Evolutionary conservation across 2,888 invertebrate species (phyloP).

Genomic region (Drosophila bunnanda): DNA sequence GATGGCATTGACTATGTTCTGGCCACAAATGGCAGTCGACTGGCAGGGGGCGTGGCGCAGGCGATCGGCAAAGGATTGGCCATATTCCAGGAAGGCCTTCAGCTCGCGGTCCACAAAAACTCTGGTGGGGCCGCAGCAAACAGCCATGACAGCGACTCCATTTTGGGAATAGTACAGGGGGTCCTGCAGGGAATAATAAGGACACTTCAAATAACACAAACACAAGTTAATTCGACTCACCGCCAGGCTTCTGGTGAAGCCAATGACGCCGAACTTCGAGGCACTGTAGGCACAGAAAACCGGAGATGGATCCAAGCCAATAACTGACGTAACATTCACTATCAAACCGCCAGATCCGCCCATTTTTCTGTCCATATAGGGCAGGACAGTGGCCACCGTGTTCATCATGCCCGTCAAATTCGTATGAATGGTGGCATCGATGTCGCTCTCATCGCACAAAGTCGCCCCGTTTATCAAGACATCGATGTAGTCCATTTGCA

Average conservation of each 20-base stretch:
- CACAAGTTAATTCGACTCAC: constrained; percentile 49
- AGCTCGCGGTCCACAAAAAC: constrained; percentile 63
- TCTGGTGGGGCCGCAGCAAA: constrained; percentile 82
- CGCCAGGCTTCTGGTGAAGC: constrained; percentile 82
- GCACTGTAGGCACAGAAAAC: constrained; percentile 82
- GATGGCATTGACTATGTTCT: constrained; percentile 78
- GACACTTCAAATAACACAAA: neutral
- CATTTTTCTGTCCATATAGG: constrained; percentile 84
- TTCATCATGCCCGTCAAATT: constrained; percentile 79
- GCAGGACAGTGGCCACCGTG: constrained; percentile 77
- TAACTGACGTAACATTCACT: constrained; percentile 82
- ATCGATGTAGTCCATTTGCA: constrained; percentile 77
- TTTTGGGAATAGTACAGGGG: constrained; percentile 74
- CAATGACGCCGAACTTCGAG: constrained; percentile 83
- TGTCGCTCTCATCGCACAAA: constrained; percentile 69
- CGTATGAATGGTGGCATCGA: constrained; percentile 68
- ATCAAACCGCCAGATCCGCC: constrained; percentile 84
- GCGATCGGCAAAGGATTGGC: constrained; percentile 63
- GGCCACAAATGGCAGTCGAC: constrained; percentile 70
- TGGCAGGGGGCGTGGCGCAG: constrained; percentile 70
- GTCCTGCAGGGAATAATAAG: constrained; percentile 51
- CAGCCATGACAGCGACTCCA: constrained; percentile 77
- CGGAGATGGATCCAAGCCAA: constrained; percentile 75
- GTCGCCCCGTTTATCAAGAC: constrained; percentile 77
- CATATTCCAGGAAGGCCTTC: constrained; percentile 68